A percentile compares a stretch with the other conserved stretches of the same genome.
Evolutionary conservation across 2,113 vertebrate genomes (phyloP).

Genomic region (Otocyon megalotis): DNA sequence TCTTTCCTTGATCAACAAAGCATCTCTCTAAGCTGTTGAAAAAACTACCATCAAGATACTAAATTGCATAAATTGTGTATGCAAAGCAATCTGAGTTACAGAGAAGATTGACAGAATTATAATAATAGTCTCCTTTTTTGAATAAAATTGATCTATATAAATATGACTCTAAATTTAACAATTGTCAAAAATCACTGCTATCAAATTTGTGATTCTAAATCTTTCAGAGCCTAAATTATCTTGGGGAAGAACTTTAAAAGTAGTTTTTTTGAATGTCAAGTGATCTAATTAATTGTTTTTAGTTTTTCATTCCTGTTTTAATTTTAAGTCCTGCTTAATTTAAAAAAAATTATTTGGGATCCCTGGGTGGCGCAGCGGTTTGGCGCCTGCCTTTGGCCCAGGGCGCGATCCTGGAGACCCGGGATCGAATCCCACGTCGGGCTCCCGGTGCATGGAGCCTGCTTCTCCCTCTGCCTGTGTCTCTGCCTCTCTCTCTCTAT

Average conservation of each 20-base stretch:
- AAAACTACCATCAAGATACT: not conserved
- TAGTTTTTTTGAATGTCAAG: conserved; percentile 64
- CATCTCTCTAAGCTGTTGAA: not conserved
- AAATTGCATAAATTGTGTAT: conserved; percentile 42
- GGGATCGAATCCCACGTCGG: too few species aligned
- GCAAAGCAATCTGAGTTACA: conserved; percentile 50
- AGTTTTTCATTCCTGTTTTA: not conserved
- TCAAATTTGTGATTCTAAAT: conserved; percentile 81
- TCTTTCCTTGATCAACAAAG: not conserved
- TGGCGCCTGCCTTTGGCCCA: too few species aligned
- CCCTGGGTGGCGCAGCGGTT: too few species aligned
- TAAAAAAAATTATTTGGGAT: too few species aligned
- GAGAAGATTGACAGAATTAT: conserved; percentile 55
- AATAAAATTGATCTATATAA: conserved; percentile 70
- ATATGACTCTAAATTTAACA: conserved; percentile 74
- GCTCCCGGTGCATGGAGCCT: too few species aligned
- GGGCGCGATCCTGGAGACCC: too few species aligned
- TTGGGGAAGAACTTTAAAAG: conserved; percentile 70
- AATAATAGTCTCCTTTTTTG: conserved; percentile 59
- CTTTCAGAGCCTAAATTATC: conserved; percentile 73
- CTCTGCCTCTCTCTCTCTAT: too few species aligned
- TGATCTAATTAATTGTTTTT: conserved; percentile 70
- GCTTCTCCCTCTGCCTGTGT: too few species aligned
- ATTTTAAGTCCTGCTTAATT: conserved; percentile 13
- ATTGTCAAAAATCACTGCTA: conserved; percentile 70